These are phyloP conservation scores for Aramus guarauna DNA, from an alignment of 2,113 vertebrate genomes.

Conservation along the genomic window DNA sequence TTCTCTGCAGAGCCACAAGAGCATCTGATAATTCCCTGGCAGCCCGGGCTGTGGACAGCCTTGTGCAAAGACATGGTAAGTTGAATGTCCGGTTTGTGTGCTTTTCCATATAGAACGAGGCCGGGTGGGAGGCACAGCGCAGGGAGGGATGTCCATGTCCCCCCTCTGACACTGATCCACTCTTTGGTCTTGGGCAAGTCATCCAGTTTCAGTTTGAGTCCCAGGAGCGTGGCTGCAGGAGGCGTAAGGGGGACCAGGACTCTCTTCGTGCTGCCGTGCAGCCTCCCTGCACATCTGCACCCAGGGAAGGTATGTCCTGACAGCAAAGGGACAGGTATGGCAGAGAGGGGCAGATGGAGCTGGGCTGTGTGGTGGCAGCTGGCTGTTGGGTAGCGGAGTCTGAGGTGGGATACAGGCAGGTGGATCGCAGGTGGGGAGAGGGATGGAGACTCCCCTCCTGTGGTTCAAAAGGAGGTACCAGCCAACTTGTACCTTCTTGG, in stretches of 20 bases:
- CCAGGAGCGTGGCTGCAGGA: background rate
- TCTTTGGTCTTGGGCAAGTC: background rate
- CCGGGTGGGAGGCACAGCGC: background rate
- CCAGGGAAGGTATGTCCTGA: background rate
- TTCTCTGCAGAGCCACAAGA: slow-evolving; percentile 24
- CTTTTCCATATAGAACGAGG: background rate
- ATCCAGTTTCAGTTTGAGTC: background rate
- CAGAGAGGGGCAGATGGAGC: background rate
- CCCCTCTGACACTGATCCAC: background rate
- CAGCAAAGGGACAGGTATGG: background rate
- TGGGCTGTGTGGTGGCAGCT: background rate
- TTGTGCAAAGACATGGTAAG: background rate
- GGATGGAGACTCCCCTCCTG: background rate
- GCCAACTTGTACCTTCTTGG: background rate
- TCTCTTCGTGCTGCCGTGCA: background rate
- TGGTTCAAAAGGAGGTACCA: background rate
- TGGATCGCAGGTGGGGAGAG: background rate
- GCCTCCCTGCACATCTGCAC: background rate
- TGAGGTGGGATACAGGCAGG: background rate
- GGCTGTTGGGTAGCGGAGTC: background rate
- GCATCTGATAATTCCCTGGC: slow-evolving; percentile 15
- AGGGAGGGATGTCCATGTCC: background rate
- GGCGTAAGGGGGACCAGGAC: background rate
- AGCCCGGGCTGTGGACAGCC: background rate
- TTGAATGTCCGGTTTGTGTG: background rate